Conservation (phyloP, 2,797 vertebrate species). For the Lophura swinhoii region DNA sequence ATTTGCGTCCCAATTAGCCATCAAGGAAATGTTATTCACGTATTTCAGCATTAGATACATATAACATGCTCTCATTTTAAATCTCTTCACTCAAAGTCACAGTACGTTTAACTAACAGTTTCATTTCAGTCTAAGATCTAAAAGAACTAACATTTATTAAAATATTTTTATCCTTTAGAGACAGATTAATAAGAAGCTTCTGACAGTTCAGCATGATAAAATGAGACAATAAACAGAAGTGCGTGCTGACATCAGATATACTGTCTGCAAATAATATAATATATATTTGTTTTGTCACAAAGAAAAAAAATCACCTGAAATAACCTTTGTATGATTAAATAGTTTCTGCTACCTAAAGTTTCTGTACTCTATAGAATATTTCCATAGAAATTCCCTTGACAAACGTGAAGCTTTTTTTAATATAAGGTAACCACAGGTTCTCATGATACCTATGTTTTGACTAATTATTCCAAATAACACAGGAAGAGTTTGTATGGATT, state of each 20-base stretch:
- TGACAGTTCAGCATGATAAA: slow-evolving; percentile 80
- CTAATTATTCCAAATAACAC: too few species aligned
- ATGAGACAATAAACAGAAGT: slow-evolving; percentile 76
- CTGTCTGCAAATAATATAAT: slow-evolving; percentile 57
- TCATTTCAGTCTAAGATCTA: slow-evolving; percentile 60
- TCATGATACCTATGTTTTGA: not conserved
- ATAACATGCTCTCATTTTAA: not conserved
- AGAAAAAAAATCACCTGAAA: slow-evolving; percentile 72
- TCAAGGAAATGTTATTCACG: not conserved
- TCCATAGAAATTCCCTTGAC: slow-evolving; percentile 32
- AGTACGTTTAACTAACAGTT: slow-evolving; percentile 65
- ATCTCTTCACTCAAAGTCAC: slow-evolving; percentile 52
- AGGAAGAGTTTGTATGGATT: slow-evolving; percentile 31
- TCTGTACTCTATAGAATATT: slow-evolving; percentile 7
- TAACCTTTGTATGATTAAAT: slow-evolving; percentile 44
- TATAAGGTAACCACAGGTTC: slow-evolving; percentile 38
- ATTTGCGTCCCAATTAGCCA: slow-evolving; percentile 24
- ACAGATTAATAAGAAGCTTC: slow-evolving; percentile 76
- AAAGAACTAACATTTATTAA: slow-evolving; percentile 74
- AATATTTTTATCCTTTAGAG: slow-evolving; percentile 76
- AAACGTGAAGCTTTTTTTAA: slow-evolving; percentile 34
- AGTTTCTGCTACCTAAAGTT: not conserved
- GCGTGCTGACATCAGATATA: slow-evolving; percentile 41
- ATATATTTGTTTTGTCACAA: slow-evolving; percentile 65
- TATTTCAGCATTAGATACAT: not conserved